Conservation (phyloP, 2,888 invertebrate genomes). For the Amiota mariae region DNA sequence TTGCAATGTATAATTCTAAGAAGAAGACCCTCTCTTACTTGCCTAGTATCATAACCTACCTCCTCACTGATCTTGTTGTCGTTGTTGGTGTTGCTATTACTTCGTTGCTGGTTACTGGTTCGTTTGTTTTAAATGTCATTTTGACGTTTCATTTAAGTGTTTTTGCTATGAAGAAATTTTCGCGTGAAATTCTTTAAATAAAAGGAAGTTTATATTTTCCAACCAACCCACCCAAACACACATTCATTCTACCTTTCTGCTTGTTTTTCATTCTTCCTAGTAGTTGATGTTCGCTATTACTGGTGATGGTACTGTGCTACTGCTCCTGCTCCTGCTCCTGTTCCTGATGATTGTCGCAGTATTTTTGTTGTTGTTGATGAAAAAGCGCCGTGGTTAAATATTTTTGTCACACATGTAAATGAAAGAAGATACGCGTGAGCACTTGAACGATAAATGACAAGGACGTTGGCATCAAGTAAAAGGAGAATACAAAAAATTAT, state of each 20-base stretch:
- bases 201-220: constrained; percentile 2
- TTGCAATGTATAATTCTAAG: neutral
- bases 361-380: neutral
- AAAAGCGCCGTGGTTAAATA: constrained; percentile 3
- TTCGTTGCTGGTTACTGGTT: constrained; percentile 1
- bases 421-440: constrained; percentile 7
- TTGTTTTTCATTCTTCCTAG: no score
- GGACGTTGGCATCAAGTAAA: neutral
- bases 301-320: no score
- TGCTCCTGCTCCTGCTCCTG: no score
- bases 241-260: no score
- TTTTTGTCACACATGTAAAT: constrained; percentile 30
- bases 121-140: constrained; percentile 25
- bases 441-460: neutral
- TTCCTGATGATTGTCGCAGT: no score
- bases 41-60: neutral
- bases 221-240: no score
- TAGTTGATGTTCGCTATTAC: no score
- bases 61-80: constrained; percentile 3
- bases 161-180: constrained; percentile 16
- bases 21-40: neutral
- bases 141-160: constrained; percentile 25
- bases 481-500: neutral
- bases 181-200: constrained; percentile 18
- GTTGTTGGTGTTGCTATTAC: neutral